Percentiles rank a stretch among this genome's conserved stretches.
Conservation (phyloP, 1,140 invertebrate genomes). For the Drosophila navojoa region DNA sequence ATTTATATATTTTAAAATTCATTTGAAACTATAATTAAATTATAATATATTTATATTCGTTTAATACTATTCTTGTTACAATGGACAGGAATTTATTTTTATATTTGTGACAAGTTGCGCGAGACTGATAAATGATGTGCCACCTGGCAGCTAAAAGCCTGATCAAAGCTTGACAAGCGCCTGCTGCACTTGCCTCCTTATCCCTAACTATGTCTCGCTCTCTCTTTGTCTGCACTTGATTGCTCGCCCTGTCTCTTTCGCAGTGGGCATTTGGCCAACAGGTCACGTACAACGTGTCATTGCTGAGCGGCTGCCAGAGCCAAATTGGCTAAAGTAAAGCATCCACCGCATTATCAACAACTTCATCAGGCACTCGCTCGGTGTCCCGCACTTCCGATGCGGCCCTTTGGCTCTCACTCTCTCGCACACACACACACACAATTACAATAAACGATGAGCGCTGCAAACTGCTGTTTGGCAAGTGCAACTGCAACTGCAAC, state of each 20-base stretch:
- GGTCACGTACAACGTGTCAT: constrained; percentile 77
- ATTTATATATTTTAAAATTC: too few relatives aligned
- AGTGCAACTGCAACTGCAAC: constrained; percentile 40
- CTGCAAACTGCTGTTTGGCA: constrained; percentile 72
- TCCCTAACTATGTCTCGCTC: not conserved
- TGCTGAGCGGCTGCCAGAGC: constrained; percentile 75
- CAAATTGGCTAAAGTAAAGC: constrained; percentile 77
- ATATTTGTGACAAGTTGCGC: constrained; percentile 25
- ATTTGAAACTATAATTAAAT: too few relatives aligned
- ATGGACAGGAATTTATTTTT: constrained; percentile 3
- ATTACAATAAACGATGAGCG: constrained; percentile 58
- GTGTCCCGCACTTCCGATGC: not conserved
- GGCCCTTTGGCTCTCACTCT: not conserved
- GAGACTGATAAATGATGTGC: constrained; percentile 49
- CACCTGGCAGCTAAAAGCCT: constrained; percentile 41
- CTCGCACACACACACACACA: constrained; percentile 8
- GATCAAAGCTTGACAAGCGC: constrained; percentile 29
- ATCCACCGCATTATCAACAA: constrained; percentile 79
- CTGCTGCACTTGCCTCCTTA: not conserved
- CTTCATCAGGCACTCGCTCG: constrained; percentile 61
- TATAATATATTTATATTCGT: not conserved
- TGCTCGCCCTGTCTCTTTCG: not conserved
- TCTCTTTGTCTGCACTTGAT: not conserved
- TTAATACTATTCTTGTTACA: constrained; percentile 8
- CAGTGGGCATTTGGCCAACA: constrained; percentile 62